Base-by-base conservation (phyloP, 2,888 invertebrate genomes). In the Nymphalis c-album region DNA sequence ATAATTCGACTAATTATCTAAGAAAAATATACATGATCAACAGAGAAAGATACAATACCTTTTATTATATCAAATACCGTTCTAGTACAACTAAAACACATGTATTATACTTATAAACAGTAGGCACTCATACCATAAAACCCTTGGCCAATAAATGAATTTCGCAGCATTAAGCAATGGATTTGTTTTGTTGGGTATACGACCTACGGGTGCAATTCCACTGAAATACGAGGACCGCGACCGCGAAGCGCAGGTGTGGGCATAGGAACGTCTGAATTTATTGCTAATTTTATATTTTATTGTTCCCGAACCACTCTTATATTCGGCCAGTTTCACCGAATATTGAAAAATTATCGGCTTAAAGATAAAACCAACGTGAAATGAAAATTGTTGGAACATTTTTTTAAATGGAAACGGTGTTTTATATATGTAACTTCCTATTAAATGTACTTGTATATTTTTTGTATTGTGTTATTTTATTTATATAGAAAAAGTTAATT, bases 161-260 rank as follows among this genome's bases (percentile, higher is more conserved):
- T 60, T 69, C 63, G 67, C 70, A 71, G 73, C 68, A 74, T 74
- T 75, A 73, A 73, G 71, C 70, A 71, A 73, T 67, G 73, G 72
- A 73, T 73, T 75, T 74, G 73, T 72, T 71, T 73, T 69, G 62
- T 70, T 70, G 55, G 64, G 70, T 65, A 65, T 71, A 64, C 64
- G 65, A 64, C 90, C 87, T 81, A 78, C 77, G 88, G 91, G 90
- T 82, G 82, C 87, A 84, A 87, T 90, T 87, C 81, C 72, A 85
- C 78, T 90, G 88, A 90, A 81, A 90, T 90, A 91, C 88, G 75
- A 80, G 75, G 79, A 86, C 86, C 82, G 80, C 75, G 80, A 80
- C 80, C 79, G 79, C 80, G 73, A 78, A 75, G 78, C 85, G 78
- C 90, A 90, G 91, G 90, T 90, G 90, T 82, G 77, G 74, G 70